Conservation (phyloP, 2,113 vertebrate species). For the Chinchilla lanigera region DNA sequence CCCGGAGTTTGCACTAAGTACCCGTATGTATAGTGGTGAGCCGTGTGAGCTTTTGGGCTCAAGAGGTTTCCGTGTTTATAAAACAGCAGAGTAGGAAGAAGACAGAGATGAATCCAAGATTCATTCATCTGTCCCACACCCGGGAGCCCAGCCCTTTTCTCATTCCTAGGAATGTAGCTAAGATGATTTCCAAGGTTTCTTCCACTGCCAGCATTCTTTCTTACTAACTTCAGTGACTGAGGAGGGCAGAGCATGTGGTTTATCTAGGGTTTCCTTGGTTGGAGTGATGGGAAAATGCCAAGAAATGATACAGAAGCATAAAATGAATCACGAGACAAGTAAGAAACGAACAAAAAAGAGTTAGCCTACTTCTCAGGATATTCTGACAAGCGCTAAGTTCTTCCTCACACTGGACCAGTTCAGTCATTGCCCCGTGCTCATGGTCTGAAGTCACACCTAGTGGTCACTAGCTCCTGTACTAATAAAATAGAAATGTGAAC, state of each 20-base stretch:
- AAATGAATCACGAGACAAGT: neutral
- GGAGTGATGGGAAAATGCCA: neutral
- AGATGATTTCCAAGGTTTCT: neutral
- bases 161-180: neutral
- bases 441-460: neutral
- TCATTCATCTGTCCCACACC: neutral
- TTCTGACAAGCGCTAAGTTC: neutral
- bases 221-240: neutral
- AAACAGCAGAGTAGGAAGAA: constrained; percentile 1
- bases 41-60: neutral
- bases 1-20: neutral
- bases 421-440: neutral
- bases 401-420: neutral
- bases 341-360: neutral
- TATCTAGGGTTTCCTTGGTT: neutral
- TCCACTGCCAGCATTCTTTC: neutral
- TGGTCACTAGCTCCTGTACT: neutral
- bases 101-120: neutral
- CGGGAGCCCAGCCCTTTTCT: neutral
- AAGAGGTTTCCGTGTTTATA: neutral
- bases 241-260: neutral
- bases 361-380: neutral
- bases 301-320: neutral
- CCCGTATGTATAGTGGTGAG: neutral
- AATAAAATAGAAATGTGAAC: constrained; percentile 11